Percentiles rank a stretch among this genome's conserved stretches.
Conservation (phyloP, 1,140 invertebrate genomes). For the Tachypleus tridentatus region DNA sequence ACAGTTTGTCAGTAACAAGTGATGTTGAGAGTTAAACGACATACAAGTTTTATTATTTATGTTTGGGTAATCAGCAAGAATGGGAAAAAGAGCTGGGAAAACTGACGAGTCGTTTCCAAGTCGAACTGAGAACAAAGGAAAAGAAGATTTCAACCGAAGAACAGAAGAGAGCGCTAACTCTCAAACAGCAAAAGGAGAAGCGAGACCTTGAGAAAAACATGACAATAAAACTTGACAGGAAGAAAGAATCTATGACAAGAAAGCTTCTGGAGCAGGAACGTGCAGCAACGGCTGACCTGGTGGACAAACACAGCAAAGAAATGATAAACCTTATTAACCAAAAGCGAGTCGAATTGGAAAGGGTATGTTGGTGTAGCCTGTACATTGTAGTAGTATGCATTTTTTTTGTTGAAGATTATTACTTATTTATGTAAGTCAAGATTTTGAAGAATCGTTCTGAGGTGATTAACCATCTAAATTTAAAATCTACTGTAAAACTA, state of each 20-base stretch:
- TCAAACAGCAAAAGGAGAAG: constrained; percentile 63
- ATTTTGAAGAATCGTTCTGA: too few species aligned
- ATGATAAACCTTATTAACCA: constrained; percentile 92
- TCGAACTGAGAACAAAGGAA: constrained; percentile 52
- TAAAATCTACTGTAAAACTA: too few species aligned
- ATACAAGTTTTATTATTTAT: too few species aligned
- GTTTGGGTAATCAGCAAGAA: constrained; percentile 54
- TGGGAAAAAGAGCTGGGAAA: constrained; percentile 90
- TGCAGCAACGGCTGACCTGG: constrained; percentile 80
- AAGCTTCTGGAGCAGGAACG: constrained; percentile 89
- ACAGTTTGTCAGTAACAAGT: too few species aligned
- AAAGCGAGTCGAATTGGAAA: constrained; percentile 75
- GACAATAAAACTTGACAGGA: constrained; percentile 84
- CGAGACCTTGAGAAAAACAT: constrained; percentile 93
- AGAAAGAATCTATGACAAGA: constrained; percentile 81
- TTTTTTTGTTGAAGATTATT: too few species aligned
- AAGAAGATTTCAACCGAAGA: constrained; percentile 54
- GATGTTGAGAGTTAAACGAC: too few species aligned
- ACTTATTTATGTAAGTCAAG: too few species aligned
- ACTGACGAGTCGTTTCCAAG: constrained; percentile 74
- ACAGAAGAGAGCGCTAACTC: constrained; percentile 55
- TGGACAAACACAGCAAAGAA: constrained; percentile 89
- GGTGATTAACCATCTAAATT: too few species aligned
- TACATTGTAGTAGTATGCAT: too few species aligned
- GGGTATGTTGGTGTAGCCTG: constrained; percentile 32